Conservation (phyloP, 1,140 invertebrate species). For the Archegozetes longisetosus region DNA sequence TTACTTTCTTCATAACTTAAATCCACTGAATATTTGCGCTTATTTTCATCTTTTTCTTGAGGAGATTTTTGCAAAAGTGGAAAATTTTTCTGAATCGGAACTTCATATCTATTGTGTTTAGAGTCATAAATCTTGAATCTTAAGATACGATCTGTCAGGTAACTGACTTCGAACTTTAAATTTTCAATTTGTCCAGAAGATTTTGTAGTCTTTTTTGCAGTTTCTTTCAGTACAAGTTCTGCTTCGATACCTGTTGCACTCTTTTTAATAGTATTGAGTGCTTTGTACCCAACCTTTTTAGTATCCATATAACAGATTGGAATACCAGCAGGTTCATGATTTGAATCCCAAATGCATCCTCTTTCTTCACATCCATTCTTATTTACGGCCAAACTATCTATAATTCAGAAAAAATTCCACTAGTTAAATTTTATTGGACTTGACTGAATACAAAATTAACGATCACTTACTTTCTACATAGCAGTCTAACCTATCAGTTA, state of each 20-base stretch:
- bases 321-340: neutral
- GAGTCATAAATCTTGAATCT: slow-evolving; percentile 43
- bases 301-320: neutral
- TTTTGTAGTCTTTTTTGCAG: neutral
- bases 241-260: neutral
- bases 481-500: no score
- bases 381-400: no score
- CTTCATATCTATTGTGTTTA: slow-evolving; percentile 24
- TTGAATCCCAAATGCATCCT: neutral
- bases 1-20: neutral
- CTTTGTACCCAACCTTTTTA: neutral
- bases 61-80: neutral
- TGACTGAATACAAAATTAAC: no score
- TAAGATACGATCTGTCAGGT: neutral
- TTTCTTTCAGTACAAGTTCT: neutral
- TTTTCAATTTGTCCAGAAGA: neutral
- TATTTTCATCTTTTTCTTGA: neutral
- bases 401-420: no score
- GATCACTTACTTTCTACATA: no score
- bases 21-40: neutral
- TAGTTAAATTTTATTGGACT: no score
- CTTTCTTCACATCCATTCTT: neutral
- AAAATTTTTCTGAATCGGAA: slow-evolving; percentile 23
- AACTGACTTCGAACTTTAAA: neutral
- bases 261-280: neutral